Conservation (phyloP, 2,797 vertebrate species). For the Malacoraja senta region DNA sequence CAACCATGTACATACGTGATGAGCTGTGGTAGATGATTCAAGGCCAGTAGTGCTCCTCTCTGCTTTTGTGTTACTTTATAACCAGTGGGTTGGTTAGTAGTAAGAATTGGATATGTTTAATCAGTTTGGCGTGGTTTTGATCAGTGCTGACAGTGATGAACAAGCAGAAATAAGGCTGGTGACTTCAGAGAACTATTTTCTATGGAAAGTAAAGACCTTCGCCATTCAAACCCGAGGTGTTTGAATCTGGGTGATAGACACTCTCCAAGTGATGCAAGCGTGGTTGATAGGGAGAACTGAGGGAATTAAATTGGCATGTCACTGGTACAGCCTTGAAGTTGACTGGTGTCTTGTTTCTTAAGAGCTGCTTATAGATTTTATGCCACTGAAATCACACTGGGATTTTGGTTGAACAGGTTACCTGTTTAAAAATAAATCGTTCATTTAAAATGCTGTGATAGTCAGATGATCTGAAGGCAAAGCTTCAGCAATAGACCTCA, state of each 20-base stretch:
- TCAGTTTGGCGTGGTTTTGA: background rate
- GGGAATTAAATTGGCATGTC: background rate
- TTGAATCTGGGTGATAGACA: background rate
- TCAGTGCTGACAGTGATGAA: background rate
- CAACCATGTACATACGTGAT: too few species aligned
- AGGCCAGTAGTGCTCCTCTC: background rate
- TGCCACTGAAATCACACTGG: background rate
- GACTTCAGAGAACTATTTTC: background rate
- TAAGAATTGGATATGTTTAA: background rate
- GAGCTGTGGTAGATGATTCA: too few species aligned
- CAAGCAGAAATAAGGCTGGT: background rate
- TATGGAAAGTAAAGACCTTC: background rate
- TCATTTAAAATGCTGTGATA: background rate
- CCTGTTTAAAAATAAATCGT: background rate
- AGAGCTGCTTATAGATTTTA: slow-evolving; percentile 1
- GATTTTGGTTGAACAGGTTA: background rate
- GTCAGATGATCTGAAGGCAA: background rate
- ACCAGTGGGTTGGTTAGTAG: background rate
- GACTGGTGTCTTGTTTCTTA: background rate
- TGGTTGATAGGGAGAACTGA: background rate
- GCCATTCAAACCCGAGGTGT: background rate
- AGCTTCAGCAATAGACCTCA: background rate
- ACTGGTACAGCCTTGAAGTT: background rate
- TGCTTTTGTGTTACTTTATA: too few species aligned
- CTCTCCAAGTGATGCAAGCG: background rate